Evolutionary conservation across 2,888 invertebrate genomes (phyloP).

Genomic region (Myopa testacea): DNA sequence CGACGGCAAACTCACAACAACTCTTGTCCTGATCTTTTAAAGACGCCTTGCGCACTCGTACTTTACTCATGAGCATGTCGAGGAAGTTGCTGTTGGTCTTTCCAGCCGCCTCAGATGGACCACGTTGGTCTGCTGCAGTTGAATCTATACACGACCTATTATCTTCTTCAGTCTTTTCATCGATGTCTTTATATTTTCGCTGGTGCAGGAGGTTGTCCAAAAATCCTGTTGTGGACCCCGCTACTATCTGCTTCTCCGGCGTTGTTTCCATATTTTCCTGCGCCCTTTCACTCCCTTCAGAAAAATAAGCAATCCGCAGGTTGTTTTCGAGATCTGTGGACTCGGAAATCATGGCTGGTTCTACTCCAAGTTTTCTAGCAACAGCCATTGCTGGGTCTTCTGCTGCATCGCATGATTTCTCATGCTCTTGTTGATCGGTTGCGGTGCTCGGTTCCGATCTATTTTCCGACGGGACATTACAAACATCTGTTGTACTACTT

Average conservation of each 20-base stretch:
- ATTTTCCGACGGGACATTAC: too few species aligned
- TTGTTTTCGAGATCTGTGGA: neutral
- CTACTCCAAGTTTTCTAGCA: neutral
- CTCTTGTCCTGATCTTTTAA: conserved; percentile 15
- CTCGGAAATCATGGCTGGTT: neutral
- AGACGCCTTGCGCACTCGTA: conserved; percentile 53
- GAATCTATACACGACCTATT: neutral
- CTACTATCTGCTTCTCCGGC: conserved; percentile 47
- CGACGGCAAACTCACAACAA: neutral
- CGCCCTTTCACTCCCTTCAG: conserved; percentile 36
- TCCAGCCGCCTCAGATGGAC: neutral
- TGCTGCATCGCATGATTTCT: neutral
- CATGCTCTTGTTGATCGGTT: neutral
- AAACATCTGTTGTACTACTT: neutral
- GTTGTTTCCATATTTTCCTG: conserved; percentile 48
- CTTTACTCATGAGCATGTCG: conserved; percentile 64
- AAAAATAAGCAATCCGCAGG: neutral
- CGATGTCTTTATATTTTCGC: conserved; percentile 41
- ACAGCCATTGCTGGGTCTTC: neutral
- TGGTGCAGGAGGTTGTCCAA: conserved; percentile 39
- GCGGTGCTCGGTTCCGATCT: too few species aligned
- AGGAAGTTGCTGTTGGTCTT: conserved; percentile 54
- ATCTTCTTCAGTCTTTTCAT: conserved; percentile 47
- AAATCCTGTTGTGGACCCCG: neutral
- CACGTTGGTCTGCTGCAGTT: neutral